Conservation (phyloP, 2,797 vertebrate species). For the Xenopus petersii region DNA sequence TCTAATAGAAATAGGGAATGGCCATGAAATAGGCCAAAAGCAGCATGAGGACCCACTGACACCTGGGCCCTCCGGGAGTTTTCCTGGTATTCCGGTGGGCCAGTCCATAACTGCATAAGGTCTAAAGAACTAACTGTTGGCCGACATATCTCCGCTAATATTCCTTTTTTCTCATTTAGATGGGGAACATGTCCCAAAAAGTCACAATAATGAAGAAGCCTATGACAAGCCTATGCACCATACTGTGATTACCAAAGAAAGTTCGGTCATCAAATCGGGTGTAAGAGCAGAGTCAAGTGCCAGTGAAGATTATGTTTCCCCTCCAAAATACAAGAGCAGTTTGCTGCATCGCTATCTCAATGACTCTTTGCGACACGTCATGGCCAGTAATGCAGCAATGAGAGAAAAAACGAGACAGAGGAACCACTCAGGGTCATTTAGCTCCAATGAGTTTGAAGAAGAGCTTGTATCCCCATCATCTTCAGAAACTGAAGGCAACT, state of each 20-base stretch:
- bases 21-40: too few species aligned
- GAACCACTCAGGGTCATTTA: constrained; percentile 98
- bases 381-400: constrained; percentile 88
- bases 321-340: constrained; percentile 98
- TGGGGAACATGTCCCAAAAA: constrained; percentile 86
- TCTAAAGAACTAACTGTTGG: too few species aligned
- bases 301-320: constrained; percentile 93
- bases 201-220: constrained; percentile 75
- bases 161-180: constrained; percentile 64
- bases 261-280: constrained; percentile 78
- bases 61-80: too few species aligned
- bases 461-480: constrained; percentile 95
- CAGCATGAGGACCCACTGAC: too few species aligned
- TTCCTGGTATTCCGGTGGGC: too few species aligned
- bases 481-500: constrained; percentile 95
- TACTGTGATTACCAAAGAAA: constrained; percentile 93
- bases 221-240: constrained; percentile 90
- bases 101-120: too few species aligned
- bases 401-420: constrained; percentile 89
- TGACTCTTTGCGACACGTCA: constrained; percentile 96
- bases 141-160: background rate
- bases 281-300: constrained; percentile 78
- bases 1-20: too few species aligned
- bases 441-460: constrained; percentile 98
- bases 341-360: constrained; percentile 97